Conservation (phyloP, 2,113 vertebrate genomes). For the Channa maculata region DNA sequence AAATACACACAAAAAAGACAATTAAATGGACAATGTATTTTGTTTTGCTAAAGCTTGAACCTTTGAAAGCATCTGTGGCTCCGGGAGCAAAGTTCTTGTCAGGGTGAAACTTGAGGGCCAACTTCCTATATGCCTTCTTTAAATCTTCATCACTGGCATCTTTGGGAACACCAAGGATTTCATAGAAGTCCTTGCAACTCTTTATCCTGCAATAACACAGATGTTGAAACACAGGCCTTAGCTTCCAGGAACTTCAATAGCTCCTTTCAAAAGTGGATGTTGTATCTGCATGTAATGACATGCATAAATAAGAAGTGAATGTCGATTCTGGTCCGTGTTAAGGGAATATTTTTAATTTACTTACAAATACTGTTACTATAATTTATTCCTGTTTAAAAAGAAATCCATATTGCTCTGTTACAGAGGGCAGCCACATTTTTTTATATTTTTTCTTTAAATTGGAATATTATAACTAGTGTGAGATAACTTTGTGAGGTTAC, state of each 20-base stretch:
- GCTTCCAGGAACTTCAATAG: too few species aligned
- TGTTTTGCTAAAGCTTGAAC: constrained; percentile 64
- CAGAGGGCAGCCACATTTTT: neutral
- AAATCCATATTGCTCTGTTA: constrained; percentile 3
- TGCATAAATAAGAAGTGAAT: neutral
- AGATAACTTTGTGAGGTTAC: too few species aligned
- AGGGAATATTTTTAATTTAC: too few species aligned
- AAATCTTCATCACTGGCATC: constrained; percentile 92
- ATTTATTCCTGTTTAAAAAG: neutral
- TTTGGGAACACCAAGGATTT: constrained; percentile 90
- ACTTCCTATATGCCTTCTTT: constrained; percentile 92
- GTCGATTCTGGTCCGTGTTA: too few species aligned
- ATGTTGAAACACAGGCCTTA: too few species aligned
- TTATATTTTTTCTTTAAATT: neutral
- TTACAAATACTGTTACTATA: neutral
- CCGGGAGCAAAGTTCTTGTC: constrained; percentile 97
- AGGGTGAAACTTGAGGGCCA: constrained; percentile 94
- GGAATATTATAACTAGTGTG: neutral
- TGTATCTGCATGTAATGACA: neutral
- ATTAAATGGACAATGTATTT: neutral
- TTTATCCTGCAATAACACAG: constrained; percentile 86
- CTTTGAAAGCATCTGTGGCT: constrained; percentile 97
- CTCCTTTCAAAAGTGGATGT: neutral
- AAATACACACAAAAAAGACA: neutral
- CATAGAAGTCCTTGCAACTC: constrained; percentile 94